Evolutionary conservation across 2,113 vertebrate species (phyloP).

Genomic region (Helogale parvula): DNA sequence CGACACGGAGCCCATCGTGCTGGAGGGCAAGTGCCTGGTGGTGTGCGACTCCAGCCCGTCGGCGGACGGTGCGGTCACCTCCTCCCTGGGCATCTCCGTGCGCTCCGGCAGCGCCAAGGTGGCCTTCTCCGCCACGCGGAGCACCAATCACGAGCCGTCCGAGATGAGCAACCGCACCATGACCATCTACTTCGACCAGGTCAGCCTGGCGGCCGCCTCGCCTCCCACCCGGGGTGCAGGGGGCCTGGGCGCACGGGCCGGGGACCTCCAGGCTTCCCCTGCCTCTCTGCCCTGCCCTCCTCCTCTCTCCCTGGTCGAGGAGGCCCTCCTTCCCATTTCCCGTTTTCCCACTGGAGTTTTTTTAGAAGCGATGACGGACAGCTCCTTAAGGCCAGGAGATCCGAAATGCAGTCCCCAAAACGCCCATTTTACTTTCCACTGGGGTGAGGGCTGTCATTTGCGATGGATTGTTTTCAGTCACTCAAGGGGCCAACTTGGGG

Average conservation of each 20-base stretch:
- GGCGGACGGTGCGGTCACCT: constrained; percentile 96
- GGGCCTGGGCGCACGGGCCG: not conserved
- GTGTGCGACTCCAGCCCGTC: constrained; percentile 99
- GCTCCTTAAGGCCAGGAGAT: not conserved
- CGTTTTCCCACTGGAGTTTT: rapidly evolving
- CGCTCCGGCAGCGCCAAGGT: constrained; percentile 97
- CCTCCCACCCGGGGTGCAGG: rapidly evolving
- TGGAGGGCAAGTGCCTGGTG: constrained; percentile 98
- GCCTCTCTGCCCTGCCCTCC: too few relatives aligned
- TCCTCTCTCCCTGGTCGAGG: rapidly evolving
- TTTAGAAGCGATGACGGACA: not conserved
- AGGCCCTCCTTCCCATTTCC: not conserved
- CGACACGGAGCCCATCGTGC: constrained; percentile 98
- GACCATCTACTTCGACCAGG: constrained; percentile 99
- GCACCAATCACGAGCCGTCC: constrained; percentile 97
- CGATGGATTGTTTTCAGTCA: not conserved
- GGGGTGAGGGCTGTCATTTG: not conserved
- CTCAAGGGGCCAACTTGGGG: not conserved
- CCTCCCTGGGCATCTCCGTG: constrained; percentile 97
- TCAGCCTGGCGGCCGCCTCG: constrained; percentile 78
- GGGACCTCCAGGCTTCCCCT: not conserved
- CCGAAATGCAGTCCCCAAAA: not conserved
- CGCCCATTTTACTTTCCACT: rapidly evolving
- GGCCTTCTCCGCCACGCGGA: constrained; percentile 97
- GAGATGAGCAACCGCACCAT: constrained; percentile 99